phyloP scores from a whole-genome alignment of 2,888 invertebrate species.

The Encarsia formosa region DNA sequence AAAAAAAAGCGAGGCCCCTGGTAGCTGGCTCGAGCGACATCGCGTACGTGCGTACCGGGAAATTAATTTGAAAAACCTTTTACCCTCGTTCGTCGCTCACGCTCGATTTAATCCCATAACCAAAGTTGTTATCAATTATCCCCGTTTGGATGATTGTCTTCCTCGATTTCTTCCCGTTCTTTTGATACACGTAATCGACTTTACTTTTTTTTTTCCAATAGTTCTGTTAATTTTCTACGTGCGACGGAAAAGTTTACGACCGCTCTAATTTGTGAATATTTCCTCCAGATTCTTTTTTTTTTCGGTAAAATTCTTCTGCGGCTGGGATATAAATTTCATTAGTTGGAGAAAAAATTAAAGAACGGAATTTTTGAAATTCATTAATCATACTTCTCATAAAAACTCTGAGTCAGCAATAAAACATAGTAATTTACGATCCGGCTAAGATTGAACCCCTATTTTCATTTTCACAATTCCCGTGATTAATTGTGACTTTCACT shows the following conservation, averaged over 20 bases:
- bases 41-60: constrained; percentile 21
- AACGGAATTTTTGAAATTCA: too few species aligned
- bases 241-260: background rate
- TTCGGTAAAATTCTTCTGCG: too few species aligned
- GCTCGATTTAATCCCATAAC: constrained; percentile 38
- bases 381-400: too few species aligned
- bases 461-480: too few species aligned
- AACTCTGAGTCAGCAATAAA: too few species aligned
- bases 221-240: background rate
- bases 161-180: constrained; percentile 1
- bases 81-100: constrained; percentile 29
- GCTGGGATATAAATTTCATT: too few species aligned
- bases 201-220: background rate
- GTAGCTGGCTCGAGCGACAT: background rate
- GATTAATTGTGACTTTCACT: too few species aligned
- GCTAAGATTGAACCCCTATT: too few species aligned
- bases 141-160: constrained; percentile 8
- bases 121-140: constrained; percentile 37
- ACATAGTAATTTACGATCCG: too few species aligned
- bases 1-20: too few species aligned
- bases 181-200: background rate
- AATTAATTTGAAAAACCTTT: constrained; percentile 38
- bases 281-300: background rate
- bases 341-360: too few species aligned
- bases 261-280: background rate